phyloP scores from a whole-genome alignment of 30 jellyfish, hydroid and myxozoan genomes.

The Morbakka virulenta region DNA sequence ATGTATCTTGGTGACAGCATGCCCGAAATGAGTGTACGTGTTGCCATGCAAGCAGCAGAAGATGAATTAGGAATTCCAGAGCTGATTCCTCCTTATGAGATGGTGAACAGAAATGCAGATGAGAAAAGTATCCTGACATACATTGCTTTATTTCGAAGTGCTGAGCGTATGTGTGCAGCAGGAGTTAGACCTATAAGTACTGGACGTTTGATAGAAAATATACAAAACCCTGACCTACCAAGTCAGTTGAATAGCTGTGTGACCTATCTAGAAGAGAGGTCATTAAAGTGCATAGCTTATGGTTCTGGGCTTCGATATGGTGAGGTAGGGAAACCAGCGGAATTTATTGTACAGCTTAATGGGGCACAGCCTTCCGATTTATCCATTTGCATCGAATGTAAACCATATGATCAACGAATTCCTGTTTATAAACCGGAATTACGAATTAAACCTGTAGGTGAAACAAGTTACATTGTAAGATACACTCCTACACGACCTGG shows the following conservation, averaged over 20 bases:
- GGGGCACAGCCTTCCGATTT: slow-evolving; percentile 56
- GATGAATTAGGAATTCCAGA: slow-evolving; percentile 89
- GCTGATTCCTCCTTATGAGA: slow-evolving; percentile 50
- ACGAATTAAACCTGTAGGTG: slow-evolving; percentile 70
- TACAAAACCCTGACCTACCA: not conserved
- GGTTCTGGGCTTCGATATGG: slow-evolving; percentile 95
- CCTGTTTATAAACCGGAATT: slow-evolving; percentile 69
- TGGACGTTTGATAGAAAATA: not conserved
- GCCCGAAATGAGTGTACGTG: slow-evolving; percentile 60
- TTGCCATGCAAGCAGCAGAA: slow-evolving; percentile 80
- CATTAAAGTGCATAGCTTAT: slow-evolving; percentile 53
- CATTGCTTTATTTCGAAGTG: slow-evolving; percentile 85
- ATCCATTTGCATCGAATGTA: slow-evolving; percentile 76
- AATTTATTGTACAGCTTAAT: slow-evolving; percentile 67
- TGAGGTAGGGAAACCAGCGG: slow-evolving; percentile 93
- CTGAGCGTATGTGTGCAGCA: slow-evolving; percentile 75
- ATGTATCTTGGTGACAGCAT: slow-evolving; percentile 1
- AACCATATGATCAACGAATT: slow-evolving; percentile 48
- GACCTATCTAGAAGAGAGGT: not conserved
- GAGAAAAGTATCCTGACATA: slow-evolving; percentile 80
- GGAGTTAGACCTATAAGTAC: slow-evolving; percentile 64
- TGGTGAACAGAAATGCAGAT: slow-evolving; percentile 62
- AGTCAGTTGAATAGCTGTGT: not conserved
- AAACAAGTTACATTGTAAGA: slow-evolving; percentile 64
- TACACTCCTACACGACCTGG: slow-evolving; percentile 95